Evolutionary conservation across 2,797 vertebrate genomes (phyloP), one percentile per base, ranked within the genome.

Genomic region (Poecilia velifera): DNA sequence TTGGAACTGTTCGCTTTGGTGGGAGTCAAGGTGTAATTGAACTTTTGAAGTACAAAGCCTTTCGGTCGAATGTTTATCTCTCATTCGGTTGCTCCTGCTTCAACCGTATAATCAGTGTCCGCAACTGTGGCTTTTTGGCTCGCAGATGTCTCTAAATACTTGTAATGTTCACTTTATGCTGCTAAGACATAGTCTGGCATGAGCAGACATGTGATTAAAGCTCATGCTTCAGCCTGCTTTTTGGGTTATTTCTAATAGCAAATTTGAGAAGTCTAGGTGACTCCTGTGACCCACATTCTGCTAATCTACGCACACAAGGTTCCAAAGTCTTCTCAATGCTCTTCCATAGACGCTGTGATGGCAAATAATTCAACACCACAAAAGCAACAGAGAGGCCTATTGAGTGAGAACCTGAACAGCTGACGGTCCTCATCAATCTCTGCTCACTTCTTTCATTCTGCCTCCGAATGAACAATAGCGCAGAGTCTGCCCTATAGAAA

Each of bases 361-460:
- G 89, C 84, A 91, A 94, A 95, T 92, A 93, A 95, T 93, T 96
- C 92, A 92, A 80, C 80, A 39, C 79, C 87, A 95, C 95, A 96
- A 94, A 94, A 89, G 93, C 88, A 75, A 82, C 90, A 80, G 85
- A 85, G 62, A 83, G 86, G 86, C 87, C 91, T 90, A 86, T 93
- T 94, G 91, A 94, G 81, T 46, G 77, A 78, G 81, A 82, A 90
- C 83, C 90, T 76, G 53, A 91, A 47, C 81, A 88, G 87, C 89
- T 88, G 90, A 89, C 90, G 84, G 72, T 93, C 93, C 91, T 92
- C 92, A 94, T 95, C 94, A 95, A 90, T 94, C 93, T 93, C 89
- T 46, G 78, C 74, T 86, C 86, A 76, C 90, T 89, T 86, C 90
- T 90, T 92, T 92, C 86, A 83, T 82, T 62, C 70, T 3, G 16